Conservation (phyloP, 2,113 vertebrate genomes). For the Saccopteryx leptura region DNA sequence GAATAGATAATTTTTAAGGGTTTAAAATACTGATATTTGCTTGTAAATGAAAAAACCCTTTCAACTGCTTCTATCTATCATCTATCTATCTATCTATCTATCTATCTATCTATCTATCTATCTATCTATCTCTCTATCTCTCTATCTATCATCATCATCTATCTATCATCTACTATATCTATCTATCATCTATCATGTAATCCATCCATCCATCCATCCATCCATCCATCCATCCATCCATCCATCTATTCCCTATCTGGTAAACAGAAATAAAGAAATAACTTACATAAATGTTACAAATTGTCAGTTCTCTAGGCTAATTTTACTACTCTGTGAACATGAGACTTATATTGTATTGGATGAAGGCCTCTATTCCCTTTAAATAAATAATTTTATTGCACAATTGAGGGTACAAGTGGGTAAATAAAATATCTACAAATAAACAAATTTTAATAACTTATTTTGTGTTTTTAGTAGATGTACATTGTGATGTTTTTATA, state of each 20-base stretch:
- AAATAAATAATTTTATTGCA: background rate
- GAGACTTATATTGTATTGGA: background rate
- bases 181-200: too few relatives aligned
- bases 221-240: too few relatives aligned
- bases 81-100: background rate
- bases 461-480: background rate
- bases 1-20: background rate
- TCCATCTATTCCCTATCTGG: background rate
- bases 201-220: background rate
- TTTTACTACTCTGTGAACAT: slow-evolving; percentile 15
- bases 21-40: slow-evolving; percentile 45
- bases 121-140: accelerated
- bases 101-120: background rate
- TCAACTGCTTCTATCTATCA: background rate
- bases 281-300: slow-evolving; percentile 9
- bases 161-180: background rate
- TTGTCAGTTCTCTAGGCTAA: background rate
- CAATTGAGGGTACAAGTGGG: background rate
- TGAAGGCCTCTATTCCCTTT: background rate
- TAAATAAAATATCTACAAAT: background rate
- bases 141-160: background rate
- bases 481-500: background rate
- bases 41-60: slow-evolving; percentile 45
- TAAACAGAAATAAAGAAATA: background rate
- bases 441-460: background rate